Percentiles rank a stretch among this genome's conserved stretches.
Conservation (phyloP, 2,797 vertebrate species). For the Aeoliscus strigatus region DNA sequence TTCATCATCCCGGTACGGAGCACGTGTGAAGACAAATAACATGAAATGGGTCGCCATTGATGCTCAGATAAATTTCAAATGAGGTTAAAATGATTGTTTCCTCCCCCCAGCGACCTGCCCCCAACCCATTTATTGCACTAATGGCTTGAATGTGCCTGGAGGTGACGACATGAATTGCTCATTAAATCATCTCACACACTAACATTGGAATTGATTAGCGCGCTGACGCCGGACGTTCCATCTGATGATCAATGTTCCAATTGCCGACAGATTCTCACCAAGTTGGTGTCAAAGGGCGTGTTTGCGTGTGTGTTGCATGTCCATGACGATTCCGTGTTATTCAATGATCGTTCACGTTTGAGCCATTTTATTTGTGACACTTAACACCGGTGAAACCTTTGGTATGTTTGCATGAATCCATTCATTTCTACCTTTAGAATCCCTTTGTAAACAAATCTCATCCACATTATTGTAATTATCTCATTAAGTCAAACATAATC, state of each 20-base stretch:
- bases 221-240: constrained; percentile 1
- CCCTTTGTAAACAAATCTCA: constrained; percentile 44
- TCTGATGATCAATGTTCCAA: constrained; percentile 19
- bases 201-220: constrained; percentile 25
- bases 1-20: too few species aligned
- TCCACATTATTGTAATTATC: constrained; percentile 47
- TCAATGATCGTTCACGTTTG: too few species aligned
- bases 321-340: constrained; percentile 21
- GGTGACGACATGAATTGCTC: constrained; percentile 5
- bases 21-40: too few species aligned
- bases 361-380: too few species aligned
- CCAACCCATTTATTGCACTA: constrained; percentile 11
- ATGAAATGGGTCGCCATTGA: too few species aligned
- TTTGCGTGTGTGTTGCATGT: constrained; percentile 4
- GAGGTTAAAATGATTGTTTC: too few species aligned
- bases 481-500: constrained; percentile 48
- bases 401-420: constrained; percentile 12
- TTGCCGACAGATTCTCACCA: not conserved
- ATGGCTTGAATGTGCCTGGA: constrained; percentile 19
- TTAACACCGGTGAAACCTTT: constrained; percentile 31
- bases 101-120: too few species aligned
- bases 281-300: constrained; percentile 3
- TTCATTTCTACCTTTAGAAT: constrained; percentile 3
- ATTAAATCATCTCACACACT: constrained; percentile 17
- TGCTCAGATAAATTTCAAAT: too few species aligned